Percentiles rank a stretch among this genome's conserved stretches.
Conservation (phyloP, 2,797 vertebrate genomes). For the Coendou prehensilis region DNA sequence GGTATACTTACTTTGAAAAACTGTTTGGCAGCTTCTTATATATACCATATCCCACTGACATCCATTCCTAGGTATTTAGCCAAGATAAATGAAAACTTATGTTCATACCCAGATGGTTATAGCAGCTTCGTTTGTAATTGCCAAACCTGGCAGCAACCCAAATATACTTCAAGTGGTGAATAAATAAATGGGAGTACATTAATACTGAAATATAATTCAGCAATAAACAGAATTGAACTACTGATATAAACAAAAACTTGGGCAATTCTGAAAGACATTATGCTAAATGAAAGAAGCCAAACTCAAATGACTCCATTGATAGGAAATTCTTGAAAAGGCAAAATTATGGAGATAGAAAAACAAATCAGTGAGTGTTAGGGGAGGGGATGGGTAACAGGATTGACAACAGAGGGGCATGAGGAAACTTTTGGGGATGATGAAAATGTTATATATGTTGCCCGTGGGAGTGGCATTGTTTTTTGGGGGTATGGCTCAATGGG, state of each 20-base stretch:
- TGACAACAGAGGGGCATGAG: neutral
- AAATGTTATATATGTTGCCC: conserved; percentile 1
- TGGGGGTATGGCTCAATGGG: neutral
- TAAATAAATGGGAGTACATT: conserved; percentile 27
- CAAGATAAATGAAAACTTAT: conserved; percentile 44
- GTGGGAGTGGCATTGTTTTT: neutral
- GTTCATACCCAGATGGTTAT: conserved; percentile 29
- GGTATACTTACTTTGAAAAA: conserved; percentile 36
- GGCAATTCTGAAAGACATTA: conserved; percentile 53
- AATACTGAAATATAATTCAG: conserved; percentile 28
- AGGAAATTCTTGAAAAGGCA: conserved; percentile 55
- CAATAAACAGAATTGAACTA: conserved; percentile 30
- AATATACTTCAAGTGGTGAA: conserved; percentile 41
- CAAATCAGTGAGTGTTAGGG: neutral
- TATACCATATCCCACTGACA: conserved; percentile 11
- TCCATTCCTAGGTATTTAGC: conserved; percentile 40
- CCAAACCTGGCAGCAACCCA: conserved; percentile 29
- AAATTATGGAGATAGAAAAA: conserved; percentile 51
- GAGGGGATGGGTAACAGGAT: neutral
- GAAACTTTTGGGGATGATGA: neutral
- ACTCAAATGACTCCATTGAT: conserved; percentile 35
- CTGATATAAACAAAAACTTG: conserved; percentile 36
- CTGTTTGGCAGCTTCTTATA: conserved; percentile 15
- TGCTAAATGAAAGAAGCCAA: conserved; percentile 49
- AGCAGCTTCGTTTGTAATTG: conserved; percentile 46